phyloP scores from a whole-genome alignment of 2,797 vertebrate species.

The Menidia menidia region DNA sequence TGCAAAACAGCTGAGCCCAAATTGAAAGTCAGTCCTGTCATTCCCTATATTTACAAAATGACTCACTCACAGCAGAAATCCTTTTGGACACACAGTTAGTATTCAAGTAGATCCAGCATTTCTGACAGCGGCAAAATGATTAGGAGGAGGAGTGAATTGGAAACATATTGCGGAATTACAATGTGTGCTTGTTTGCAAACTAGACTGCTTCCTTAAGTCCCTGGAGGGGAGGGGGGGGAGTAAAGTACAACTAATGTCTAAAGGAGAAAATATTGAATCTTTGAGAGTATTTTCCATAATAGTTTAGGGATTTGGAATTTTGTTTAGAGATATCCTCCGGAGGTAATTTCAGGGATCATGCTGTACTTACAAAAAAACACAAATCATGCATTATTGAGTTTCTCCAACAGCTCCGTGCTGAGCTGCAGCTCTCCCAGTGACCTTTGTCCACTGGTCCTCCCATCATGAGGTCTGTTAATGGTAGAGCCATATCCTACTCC shows the following conservation, averaged over 20 bases:
- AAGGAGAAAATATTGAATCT: slow-evolving; percentile 22
- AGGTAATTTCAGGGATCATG: slow-evolving; percentile 44
- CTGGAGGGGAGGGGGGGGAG: slow-evolving; percentile 16
- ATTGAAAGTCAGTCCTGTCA: slow-evolving; percentile 76
- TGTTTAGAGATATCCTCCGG: slow-evolving; percentile 40
- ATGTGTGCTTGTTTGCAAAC: slow-evolving; percentile 1
- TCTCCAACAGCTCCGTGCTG: slow-evolving; percentile 47
- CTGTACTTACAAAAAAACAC: slow-evolving; percentile 56
- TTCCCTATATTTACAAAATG: slow-evolving; percentile 76
- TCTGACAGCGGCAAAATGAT: slow-evolving; percentile 67
- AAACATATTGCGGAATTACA: slow-evolving; percentile 34
- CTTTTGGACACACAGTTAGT: slow-evolving; percentile 70
- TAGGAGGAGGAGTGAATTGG: slow-evolving; percentile 41
- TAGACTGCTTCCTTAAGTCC: slow-evolving; percentile 6
- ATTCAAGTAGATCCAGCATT: slow-evolving; percentile 66
- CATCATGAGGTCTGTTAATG: slow-evolving; percentile 62
- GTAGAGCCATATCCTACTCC: slow-evolving; percentile 51
- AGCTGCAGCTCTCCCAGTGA: slow-evolving; percentile 47
- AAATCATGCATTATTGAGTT: slow-evolving; percentile 68
- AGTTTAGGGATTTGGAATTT: slow-evolving; percentile 51
- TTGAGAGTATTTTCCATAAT: slow-evolving; percentile 25
- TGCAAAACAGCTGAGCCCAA: slow-evolving; percentile 80
- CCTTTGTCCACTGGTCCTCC: slow-evolving; percentile 55
- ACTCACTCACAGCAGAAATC: slow-evolving; percentile 70
- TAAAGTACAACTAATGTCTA: slow-evolving; percentile 25